phyloP scores from a whole-genome alignment of 1,140 invertebrate genomes.

The Idris sp. region DNA sequence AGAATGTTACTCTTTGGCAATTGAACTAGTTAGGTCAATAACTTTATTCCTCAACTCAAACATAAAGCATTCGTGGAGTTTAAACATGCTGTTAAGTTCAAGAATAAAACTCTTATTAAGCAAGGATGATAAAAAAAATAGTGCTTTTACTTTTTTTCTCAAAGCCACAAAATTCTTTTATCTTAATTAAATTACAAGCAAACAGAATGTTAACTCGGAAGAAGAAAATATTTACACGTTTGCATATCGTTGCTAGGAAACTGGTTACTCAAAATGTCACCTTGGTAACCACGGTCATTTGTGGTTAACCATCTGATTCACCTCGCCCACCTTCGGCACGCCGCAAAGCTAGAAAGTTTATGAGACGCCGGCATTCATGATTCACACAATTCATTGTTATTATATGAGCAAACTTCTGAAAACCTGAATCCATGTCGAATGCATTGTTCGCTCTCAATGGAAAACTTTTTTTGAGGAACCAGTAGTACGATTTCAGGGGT shows the following conservation, averaged over 20 bases:
- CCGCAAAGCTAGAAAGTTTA: slow-evolving; percentile 64
- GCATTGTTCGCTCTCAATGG: slow-evolving; percentile 46
- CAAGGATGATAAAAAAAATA: not conserved
- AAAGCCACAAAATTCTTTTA: no score
- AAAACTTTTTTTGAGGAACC: slow-evolving; percentile 40
- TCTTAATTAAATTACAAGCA: slow-evolving; percentile 33
- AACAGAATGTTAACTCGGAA: slow-evolving; percentile 17
- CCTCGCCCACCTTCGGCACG: slow-evolving; percentile 50
- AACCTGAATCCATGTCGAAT: slow-evolving; percentile 44
- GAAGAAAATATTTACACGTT: slow-evolving; percentile 54
- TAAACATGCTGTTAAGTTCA: slow-evolving; percentile 2
- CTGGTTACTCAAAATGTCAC: slow-evolving; percentile 61
- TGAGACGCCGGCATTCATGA: slow-evolving; percentile 59
- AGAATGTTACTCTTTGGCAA: slow-evolving; percentile 27
- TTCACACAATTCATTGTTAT: slow-evolving; percentile 61
- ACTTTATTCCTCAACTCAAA: slow-evolving; percentile 24
- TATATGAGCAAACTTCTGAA: slow-evolving; percentile 60
- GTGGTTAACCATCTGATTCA: slow-evolving; percentile 61
- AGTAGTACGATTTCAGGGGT: slow-evolving; percentile 16
- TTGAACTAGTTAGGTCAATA: slow-evolving; percentile 31
- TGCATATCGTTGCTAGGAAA: slow-evolving; percentile 43
- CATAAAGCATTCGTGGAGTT: slow-evolving; percentile 4
- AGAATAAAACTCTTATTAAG: slow-evolving; percentile 2
- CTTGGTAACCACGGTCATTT: slow-evolving; percentile 61
- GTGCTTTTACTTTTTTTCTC: no score